A percentile compares a stretch with the other conserved stretches of the same genome.
These are phyloP conservation scores for Malthinus flaveolus DNA, from an alignment of 2,888 invertebrate species.

Conservation along the genomic window DNA sequence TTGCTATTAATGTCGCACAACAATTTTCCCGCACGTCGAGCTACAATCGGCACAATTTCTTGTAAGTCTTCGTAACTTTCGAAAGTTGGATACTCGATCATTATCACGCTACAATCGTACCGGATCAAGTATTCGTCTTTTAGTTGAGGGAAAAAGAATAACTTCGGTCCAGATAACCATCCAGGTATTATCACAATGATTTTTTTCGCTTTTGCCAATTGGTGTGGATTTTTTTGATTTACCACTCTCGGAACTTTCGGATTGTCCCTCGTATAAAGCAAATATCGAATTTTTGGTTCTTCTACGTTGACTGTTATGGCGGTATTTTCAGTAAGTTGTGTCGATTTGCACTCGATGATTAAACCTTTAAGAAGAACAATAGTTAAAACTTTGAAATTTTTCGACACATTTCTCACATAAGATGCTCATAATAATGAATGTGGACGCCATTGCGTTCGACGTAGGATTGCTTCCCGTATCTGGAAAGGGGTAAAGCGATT, in stretches of 20 bases:
- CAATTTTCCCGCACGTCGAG: neutral
- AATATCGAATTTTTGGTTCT: neutral
- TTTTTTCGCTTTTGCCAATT: neutral
- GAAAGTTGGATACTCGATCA: neutral
- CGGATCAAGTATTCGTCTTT: neutral
- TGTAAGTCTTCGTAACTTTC: neutral
- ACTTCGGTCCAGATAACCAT: neutral
- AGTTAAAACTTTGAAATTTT: neutral
- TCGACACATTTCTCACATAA: too few relatives aligned
- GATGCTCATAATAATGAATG: too few relatives aligned
- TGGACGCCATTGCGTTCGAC: too few relatives aligned
- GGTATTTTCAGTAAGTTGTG: neutral
- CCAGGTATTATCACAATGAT: neutral
- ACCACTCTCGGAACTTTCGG: neutral
- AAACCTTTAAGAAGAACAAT: neutral
- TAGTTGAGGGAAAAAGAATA: neutral
- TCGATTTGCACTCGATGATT: neutral
- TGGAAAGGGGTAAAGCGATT: too few relatives aligned
- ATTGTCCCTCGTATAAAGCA: neutral
- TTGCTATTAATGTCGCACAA: neutral
- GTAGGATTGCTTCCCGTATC: too few relatives aligned
- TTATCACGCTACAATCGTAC: neutral
- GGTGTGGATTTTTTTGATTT: neutral
- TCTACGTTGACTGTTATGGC: too few relatives aligned
- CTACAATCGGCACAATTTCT: neutral